Conservation (phyloP, 2,113 vertebrate species). For the Thunnus thynnus region DNA sequence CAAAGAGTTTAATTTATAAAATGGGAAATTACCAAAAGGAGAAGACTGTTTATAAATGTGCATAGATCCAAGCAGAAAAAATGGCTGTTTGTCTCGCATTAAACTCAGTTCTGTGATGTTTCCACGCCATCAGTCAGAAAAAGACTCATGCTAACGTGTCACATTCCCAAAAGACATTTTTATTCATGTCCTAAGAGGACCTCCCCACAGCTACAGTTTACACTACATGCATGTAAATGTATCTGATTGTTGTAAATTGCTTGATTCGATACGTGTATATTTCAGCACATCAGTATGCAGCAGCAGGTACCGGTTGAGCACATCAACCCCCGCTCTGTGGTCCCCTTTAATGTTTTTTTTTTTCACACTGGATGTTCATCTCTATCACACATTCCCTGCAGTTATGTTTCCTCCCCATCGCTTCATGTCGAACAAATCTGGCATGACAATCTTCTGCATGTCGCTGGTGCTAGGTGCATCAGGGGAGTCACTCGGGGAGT, state of each 20-base stretch:
- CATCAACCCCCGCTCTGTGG: conserved; percentile 29
- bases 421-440: conserved; percentile 76
- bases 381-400: conserved; percentile 66
- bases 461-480: conserved; percentile 62
- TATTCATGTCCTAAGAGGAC: conserved; percentile 24
- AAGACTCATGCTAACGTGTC: conserved; percentile 35
- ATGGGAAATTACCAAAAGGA: conserved; percentile 3
- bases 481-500: conserved; percentile 47
- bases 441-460: conserved; percentile 70
- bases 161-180: conserved; percentile 38
- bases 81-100: conserved; percentile 45
- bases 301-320: conserved; percentile 28
- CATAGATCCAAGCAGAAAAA: conserved; percentile 37
- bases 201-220: background rate
- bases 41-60: conserved; percentile 33
- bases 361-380: conserved; percentile 60
- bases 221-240: background rate
- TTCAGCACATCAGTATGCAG: conserved; percentile 24
- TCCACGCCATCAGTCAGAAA: conserved; percentile 35
- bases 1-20: conserved; percentile 28
- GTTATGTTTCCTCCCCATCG: conserved; percentile 67
- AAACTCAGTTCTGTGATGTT: conserved; percentile 39
- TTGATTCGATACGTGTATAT: background rate
- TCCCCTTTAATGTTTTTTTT: conserved; percentile 54
- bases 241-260: background rate